Base-by-base conservation (phyloP, 1,140 invertebrate genomes). In the Acromyrmex echinatior region DNA sequence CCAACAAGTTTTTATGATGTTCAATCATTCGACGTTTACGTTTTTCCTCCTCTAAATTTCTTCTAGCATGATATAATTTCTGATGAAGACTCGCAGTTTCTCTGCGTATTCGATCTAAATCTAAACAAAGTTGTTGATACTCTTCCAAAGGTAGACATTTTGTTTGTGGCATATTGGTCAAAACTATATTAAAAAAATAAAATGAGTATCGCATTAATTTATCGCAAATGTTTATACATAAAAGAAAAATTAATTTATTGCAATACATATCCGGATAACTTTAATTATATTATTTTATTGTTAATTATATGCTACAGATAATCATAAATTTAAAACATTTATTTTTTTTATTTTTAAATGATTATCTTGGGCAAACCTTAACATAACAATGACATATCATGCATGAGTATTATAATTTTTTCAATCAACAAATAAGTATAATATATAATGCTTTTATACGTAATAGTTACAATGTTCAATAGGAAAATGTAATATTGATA, bases 21-120 rank as follows among this genome's bases (percentile, higher is more conserved):
- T 98, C 97, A 0, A 96, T 96, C 80, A 93, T 93, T 60, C 96
- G 95, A 39, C 97, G 95, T 78, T 96, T 96, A 88, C 97, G 96
- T 90, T 97, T 97, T 91, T 98, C 98, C 56, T 96, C 96, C 92
- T 98, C 98, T 4, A 98, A 95, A 53, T 98, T 95, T 87, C 97
- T 97, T 68, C 98, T 96, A 1, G 97, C 97, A 93, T 98, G 97
- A 85, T 97, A 97, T 62, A 98, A 96, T 93, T 98, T 98, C 18
- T 96, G 96, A 86, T 98, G 97, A 79, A 98, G 96, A 88, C 97
- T 96, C 1, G 96, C 95, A 60, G 97, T 96, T 80, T 97, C 97
- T 65, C 96, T 95, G 45, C 97, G 96, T 6, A 96, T 95, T 84
- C 96, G 96, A 89, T 97, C 96, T 53, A 98, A 93, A 90, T 97